phyloP scores from a whole-genome alignment of 2,797 vertebrate species.

The Sparus aurata region DNA sequence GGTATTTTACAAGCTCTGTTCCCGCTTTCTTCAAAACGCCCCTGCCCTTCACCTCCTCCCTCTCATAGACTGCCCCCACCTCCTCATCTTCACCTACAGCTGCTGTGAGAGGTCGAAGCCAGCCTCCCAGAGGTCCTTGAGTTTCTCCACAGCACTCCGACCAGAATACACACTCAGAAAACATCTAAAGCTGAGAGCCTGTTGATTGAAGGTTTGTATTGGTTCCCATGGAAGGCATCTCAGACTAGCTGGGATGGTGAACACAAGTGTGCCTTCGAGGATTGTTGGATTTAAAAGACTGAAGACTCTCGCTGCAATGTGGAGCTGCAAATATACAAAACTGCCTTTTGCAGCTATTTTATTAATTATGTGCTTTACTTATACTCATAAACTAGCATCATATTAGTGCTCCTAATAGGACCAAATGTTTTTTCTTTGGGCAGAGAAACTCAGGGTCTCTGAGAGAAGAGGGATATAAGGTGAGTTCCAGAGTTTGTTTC shows the following conservation, averaged over 20 bases:
- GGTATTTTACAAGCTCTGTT: constrained; percentile 15
- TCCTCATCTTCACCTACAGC: constrained; percentile 31
- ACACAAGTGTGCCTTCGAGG: neutral
- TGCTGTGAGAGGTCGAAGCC: neutral
- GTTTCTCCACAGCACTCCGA: constrained; percentile 26
- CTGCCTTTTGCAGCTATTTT: constrained; percentile 1
- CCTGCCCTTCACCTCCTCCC: neutral
- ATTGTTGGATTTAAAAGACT: neutral
- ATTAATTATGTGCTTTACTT: neutral
- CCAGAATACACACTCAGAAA: neutral
- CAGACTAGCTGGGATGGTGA: constrained; percentile 3
- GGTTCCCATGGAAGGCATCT: neutral
- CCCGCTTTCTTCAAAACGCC: constrained; percentile 14
- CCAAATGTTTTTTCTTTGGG: constrained; percentile 14
- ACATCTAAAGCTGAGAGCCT: neutral
- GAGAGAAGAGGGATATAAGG: constrained; percentile 30
- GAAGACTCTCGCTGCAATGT: constrained; percentile 8
- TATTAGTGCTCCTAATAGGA: neutral
- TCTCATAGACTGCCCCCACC: constrained; percentile 24
- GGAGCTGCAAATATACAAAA: constrained; percentile 6
- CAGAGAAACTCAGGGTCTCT: constrained; percentile 35
- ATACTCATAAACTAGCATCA: constrained; percentile 8
- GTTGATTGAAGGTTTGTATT: neutral
- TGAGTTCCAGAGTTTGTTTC: constrained; percentile 40
- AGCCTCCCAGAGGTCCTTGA: neutral